Evolutionary conservation across 1,140 invertebrate genomes (phyloP).

Genomic region (Whitmania pigra): DNA sequence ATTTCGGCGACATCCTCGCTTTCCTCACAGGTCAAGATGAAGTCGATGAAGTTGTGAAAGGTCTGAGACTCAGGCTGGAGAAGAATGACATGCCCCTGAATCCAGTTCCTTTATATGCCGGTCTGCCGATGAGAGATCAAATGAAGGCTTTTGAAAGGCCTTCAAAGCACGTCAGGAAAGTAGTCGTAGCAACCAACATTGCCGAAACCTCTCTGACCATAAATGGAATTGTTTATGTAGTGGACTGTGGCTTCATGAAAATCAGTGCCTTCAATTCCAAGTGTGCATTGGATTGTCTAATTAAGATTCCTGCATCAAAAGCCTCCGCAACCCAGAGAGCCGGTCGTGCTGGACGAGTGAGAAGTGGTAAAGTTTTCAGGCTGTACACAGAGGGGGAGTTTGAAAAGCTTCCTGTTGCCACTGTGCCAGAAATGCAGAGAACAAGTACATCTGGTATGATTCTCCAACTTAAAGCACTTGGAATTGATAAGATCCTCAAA

Average conservation of each 20-base stretch:
- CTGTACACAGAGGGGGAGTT: conserved; percentile 57
- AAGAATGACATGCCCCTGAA: conserved; percentile 49
- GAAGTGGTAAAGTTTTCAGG: conserved; percentile 49
- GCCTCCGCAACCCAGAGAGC: conserved; percentile 81
- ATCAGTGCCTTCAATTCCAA: conserved; percentile 73
- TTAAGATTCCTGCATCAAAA: conserved; percentile 70
- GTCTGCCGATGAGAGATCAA: conserved; percentile 62
- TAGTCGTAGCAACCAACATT: conserved; percentile 90
- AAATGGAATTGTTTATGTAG: conserved; percentile 77
- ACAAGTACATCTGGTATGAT: conserved; percentile 71
- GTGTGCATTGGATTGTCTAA: conserved; percentile 68
- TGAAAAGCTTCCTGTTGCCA: conserved; percentile 53
- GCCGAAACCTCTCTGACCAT: conserved; percentile 91
- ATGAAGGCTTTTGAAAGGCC: conserved; percentile 72
- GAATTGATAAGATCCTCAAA: conserved; percentile 67
- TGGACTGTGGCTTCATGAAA: conserved; percentile 96
- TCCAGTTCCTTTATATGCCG: conserved; percentile 83
- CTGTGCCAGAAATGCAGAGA: conserved; percentile 82
- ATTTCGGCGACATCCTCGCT: conserved; percentile 61
- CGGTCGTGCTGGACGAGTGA: conserved; percentile 73
- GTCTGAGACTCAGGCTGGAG: conserved; percentile 36
- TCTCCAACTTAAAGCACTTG: conserved; percentile 83
- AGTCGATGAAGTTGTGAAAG: conserved; percentile 34
- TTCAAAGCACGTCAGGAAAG: conserved; percentile 63
- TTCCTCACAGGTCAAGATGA: conserved; percentile 70